phyloP scores from a whole-genome alignment of 1,140 invertebrate species.

The Hyles vespertilio region DNA sequence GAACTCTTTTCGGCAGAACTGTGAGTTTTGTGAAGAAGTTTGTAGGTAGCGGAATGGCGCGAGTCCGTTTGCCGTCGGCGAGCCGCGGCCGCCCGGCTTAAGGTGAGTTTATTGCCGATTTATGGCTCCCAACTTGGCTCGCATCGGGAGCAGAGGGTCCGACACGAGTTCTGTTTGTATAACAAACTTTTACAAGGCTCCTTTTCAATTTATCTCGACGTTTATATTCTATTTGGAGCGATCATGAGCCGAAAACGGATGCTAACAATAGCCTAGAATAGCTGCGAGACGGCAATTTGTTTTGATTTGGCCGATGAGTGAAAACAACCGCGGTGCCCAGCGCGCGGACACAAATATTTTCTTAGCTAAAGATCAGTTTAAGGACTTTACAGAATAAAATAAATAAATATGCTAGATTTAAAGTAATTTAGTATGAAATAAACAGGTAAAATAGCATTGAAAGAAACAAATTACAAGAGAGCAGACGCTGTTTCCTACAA shows the following conservation, averaged over 20 bases:
- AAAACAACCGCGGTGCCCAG: not conserved
- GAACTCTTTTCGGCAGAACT: constrained; percentile 52
- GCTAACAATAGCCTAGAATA: constrained; percentile 46
- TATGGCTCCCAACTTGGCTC: constrained; percentile 51
- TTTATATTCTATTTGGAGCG: constrained; percentile 27
- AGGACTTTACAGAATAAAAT: too few relatives aligned
- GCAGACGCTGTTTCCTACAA: too few relatives aligned
- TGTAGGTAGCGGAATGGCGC: constrained; percentile 57
- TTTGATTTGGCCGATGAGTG: constrained; percentile 3
- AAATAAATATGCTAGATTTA: too few relatives aligned
- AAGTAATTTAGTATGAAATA: too few relatives aligned
- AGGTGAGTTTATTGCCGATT: constrained; percentile 73
- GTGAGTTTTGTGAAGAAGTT: constrained; percentile 70
- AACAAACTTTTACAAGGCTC: constrained; percentile 55
- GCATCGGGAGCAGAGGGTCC: constrained; percentile 44
- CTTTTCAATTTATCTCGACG: constrained; percentile 22
- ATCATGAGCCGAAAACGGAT: constrained; percentile 20
- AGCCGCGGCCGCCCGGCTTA: constrained; percentile 64
- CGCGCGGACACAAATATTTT: too few relatives aligned
- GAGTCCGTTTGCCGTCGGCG: constrained; percentile 63
- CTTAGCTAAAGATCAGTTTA: too few relatives aligned
- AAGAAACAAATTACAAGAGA: too few relatives aligned
- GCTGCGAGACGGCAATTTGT: constrained; percentile 12
- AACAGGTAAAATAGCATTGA: too few relatives aligned
- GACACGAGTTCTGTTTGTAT: constrained; percentile 46